Evolutionary conservation across 2,113 vertebrate genomes (phyloP), one percentile per base, ranked within the genome.

Genomic region (Brachionichthys hirsutus): DNA sequence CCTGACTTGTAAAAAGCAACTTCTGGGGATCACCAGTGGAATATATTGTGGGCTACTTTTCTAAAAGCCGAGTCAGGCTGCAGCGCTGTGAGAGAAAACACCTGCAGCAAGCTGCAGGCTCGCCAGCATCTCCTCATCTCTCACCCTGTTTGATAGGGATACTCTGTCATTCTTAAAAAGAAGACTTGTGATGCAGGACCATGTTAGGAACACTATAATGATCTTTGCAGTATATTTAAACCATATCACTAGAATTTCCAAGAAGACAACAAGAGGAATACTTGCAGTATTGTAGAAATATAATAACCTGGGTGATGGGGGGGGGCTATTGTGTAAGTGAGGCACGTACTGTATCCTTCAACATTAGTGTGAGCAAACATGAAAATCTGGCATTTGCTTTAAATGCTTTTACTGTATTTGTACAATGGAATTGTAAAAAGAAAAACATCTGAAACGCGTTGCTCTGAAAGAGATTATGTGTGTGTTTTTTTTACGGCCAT

Each of bases 361-460:
- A 43, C 60, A 75, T 72, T 75, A 85, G 75, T 70, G 78, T 47
- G 46, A 75, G 60, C 16, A 60, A 58, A 62, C 36, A 22, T 60
- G 68, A 70, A 67, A 66, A 62, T 66, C 1, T 30, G 24, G 20
- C 48, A 24, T 54, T 63, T 54, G 16, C 58, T 48, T 54, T 57
- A 59, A 78, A 77, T 36, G 63, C 63, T 77, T 85, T 82, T 67
- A 62, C 73, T n/a, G n/a, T n/a, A n/a, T n/a, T 54, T 73, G 76
- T 52, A 43, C 13, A 55, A 73, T 85, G 57, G 85, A 71, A 75
- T 64, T 83, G 81, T 82, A 62, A 83, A 77, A 73, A 79, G 80
- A 78, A 42, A 73, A 85, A 84, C 71, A 80, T 49, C 63, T 22
- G 20, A 73, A 81, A 70, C 70, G 57, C 45, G 79, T 70, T 68